Conservation (phyloP, 2,797 vertebrate genomes). For the Serranus cabrilla region DNA sequence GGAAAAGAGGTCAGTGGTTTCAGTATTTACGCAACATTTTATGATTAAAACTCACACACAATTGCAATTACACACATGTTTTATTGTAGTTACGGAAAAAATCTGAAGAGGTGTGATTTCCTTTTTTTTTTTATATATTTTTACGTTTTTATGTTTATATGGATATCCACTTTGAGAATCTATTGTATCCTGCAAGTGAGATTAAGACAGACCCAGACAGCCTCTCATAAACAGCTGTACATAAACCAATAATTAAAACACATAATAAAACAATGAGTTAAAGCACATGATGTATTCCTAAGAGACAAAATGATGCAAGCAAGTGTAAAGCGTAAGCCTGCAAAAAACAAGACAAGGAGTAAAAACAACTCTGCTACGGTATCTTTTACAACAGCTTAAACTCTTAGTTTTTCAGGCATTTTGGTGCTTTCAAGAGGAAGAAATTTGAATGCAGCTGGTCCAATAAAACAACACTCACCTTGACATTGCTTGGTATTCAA, state of each 20-base stretch:
- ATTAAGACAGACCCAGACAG: background rate
- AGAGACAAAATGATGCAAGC: background rate
- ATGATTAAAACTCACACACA: background rate
- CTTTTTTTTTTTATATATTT: background rate
- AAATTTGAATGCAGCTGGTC: background rate
- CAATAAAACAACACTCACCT: background rate
- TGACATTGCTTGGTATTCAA: background rate
- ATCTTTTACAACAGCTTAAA: background rate
- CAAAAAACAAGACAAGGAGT: background rate
- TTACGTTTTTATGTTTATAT: background rate
- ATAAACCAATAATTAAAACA: conserved; percentile 19
- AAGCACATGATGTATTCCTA: background rate
- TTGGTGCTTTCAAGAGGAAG: background rate
- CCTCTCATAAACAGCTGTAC: conserved; percentile 11
- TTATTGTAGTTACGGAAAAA: background rate
- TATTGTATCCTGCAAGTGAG: conserved; percentile 2
- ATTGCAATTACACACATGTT: background rate
- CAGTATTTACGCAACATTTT: background rate
- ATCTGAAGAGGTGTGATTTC: background rate
- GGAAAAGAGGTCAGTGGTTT: too few species aligned
- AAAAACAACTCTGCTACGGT: background rate
- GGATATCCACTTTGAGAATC: background rate
- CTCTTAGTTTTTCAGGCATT: background rate
- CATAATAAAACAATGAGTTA: conserved; percentile 1
- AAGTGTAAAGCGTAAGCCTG: background rate